Percentiles rank a stretch among this genome's conserved stretches.
Conservation (phyloP, 2,888 invertebrate species). For the Papilio protenor region DNA sequence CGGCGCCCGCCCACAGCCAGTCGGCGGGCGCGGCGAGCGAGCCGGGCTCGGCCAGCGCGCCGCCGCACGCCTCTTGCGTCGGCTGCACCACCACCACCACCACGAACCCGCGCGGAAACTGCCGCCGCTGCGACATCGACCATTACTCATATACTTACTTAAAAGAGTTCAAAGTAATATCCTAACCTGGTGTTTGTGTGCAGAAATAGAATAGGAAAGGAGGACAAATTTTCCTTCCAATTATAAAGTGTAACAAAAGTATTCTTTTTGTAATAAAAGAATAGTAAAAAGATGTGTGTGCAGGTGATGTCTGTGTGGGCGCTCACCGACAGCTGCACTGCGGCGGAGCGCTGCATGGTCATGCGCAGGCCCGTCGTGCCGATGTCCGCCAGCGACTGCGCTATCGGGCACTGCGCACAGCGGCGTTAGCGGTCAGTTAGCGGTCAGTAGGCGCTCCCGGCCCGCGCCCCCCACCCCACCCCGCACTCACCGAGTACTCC, state of each 20-base stretch:
- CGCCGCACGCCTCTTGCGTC: constrained; percentile 60
- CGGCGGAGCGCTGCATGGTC: constrained; percentile 72
- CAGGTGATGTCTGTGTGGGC: not conserved
- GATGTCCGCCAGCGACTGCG: constrained; percentile 59
- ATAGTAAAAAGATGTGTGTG: not conserved
- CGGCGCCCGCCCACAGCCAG: constrained; percentile 68
- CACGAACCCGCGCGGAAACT: constrained; percentile 71
- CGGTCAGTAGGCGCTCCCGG: too few relatives aligned
- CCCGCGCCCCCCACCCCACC: not conserved
- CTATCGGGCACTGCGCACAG: constrained; percentile 70
- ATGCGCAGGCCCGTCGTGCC: constrained; percentile 57
- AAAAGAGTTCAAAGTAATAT: too few relatives aligned
- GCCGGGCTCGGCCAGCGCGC: constrained; percentile 42
- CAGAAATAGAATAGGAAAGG: not conserved
- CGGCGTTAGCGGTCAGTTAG: not conserved
- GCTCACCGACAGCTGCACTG: constrained; percentile 67
- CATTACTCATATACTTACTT: not conserved
- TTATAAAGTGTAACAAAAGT: not conserved
- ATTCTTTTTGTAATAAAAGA: not conserved
- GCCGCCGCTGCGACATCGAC: constrained; percentile 55
- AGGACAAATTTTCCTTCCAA: not conserved
- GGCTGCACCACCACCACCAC: constrained; percentile 62
- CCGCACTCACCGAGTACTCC: constrained; percentile 61
- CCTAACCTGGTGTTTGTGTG: too few relatives aligned
- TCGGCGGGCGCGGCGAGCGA: constrained; percentile 48